A percentile compares a stretch with the other conserved stretches of the same genome.
These are phyloP conservation scores for Dinocampus coccinellae DNA, from an alignment of 2,888 invertebrate genomes.

Conservation along the genomic window DNA sequence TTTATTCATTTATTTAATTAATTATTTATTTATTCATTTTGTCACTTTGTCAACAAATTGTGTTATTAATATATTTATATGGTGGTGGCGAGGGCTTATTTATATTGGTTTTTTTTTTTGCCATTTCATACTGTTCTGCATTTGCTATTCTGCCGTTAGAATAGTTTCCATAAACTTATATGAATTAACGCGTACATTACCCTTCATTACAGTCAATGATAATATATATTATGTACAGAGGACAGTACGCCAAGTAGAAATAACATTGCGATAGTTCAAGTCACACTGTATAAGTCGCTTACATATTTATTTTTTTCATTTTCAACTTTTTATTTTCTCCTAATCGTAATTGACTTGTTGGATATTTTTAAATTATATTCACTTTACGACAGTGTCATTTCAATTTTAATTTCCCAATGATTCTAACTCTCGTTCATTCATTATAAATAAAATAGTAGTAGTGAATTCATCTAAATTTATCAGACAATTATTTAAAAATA, in stretches of 20 bases:
- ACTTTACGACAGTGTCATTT: neutral
- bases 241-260: conserved; percentile 59
- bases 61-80: conserved; percentile 23
- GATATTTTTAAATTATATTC: conserved; percentile 3
- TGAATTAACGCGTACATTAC: conserved; percentile 64
- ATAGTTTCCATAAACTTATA: conserved; percentile 53
- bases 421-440: neutral
- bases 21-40: too few species aligned
- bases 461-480: neutral
- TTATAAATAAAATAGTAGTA: neutral
- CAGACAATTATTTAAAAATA: neutral
- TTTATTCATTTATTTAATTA: conserved; percentile 10
- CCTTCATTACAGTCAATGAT: conserved; percentile 60
- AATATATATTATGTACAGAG: conserved; percentile 63
- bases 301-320: neutral
- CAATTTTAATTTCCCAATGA: neutral
- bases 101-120: conserved; percentile 25
- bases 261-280: conserved; percentile 55
- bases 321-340: neutral
- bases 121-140: conserved; percentile 28
- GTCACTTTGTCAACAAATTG: conserved; percentile 17
- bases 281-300: conserved; percentile 28
- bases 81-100: conserved; percentile 53
- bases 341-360: conserved; percentile 17
- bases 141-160: conserved; percentile 34